These are phyloP conservation scores for Schizopygopsis pylzovi DNA, from an alignment of 2,797 vertebrate species.

Conservation along the genomic window DNA sequence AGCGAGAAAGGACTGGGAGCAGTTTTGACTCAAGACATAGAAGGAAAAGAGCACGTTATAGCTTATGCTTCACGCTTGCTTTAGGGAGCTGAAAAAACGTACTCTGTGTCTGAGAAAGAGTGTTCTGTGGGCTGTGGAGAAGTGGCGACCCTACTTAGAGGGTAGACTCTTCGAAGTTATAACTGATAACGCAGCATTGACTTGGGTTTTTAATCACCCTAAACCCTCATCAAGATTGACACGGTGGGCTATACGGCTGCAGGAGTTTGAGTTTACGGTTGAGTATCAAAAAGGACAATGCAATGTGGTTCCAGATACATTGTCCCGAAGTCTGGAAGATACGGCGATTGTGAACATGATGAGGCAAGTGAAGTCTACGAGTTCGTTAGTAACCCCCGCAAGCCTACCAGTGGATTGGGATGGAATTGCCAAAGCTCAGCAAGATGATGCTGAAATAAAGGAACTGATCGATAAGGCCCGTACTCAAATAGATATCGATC, in stretches of 20 bases:
- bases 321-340: neutral
- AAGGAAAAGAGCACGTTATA: neutral
- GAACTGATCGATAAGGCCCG: neutral
- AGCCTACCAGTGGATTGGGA: neutral
- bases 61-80: no score
- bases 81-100: no score
- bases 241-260: no score
- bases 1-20: neutral
- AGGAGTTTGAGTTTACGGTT: neutral
- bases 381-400: neutral
- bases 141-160: no score
- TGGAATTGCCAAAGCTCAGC: neutral
- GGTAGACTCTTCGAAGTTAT: no score
- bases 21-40: no score
- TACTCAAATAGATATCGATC: neutral
- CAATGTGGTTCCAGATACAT: neutral
- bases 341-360: neutral
- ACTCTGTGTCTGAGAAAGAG: no score
- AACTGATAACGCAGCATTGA: no score
- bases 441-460: neutral
- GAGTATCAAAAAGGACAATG: constrained; percentile 1
- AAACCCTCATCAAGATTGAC: no score
- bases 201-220: no score
- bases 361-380: neutral
- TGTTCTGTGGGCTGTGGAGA: no score